Percentiles rank a stretch among this genome's conserved stretches.
Conservation (phyloP, 2,888 invertebrate species). For the Plebejus melissa region DNA sequence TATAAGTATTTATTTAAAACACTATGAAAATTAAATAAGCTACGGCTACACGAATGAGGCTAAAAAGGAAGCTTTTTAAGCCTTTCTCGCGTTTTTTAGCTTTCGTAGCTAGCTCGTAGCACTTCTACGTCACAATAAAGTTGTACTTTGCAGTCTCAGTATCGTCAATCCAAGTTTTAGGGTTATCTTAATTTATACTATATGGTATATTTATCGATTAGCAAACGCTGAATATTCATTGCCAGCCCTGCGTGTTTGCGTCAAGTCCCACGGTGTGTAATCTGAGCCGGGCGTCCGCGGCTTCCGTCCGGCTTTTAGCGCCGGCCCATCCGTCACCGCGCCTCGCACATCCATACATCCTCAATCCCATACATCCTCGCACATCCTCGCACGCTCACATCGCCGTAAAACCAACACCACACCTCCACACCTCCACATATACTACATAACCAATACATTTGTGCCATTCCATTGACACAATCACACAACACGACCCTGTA, state of each 20-base stretch:
- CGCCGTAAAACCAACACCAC: conserved; percentile 9
- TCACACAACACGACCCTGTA: background rate
- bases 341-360: conserved; percentile 36
- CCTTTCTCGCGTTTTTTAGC: too few species aligned
- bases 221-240: background rate
- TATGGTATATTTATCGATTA: background rate
- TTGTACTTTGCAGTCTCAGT: background rate
- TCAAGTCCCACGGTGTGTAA: conserved; percentile 74
- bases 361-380: conserved; percentile 25
- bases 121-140: too few species aligned
- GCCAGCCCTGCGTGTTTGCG: conserved; percentile 65
- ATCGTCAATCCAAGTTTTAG: background rate
- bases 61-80: too few species aligned
- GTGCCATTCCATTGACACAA: background rate
- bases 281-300: conserved; percentile 70
- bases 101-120: too few species aligned
- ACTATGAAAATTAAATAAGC: too few species aligned
- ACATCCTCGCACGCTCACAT: conserved; percentile 29
- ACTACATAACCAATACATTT: conserved; percentile 18
- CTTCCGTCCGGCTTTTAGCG: conserved; percentile 79
- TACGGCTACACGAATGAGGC: too few species aligned
- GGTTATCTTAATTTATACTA: background rate
- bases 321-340: conserved; percentile 54
- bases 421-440: background rate
- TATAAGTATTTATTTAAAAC: too few species aligned